These are phyloP conservation scores for Anolis apletophallus DNA, from an alignment of 2,797 vertebrate genomes.

Conservation along the genomic window DNA sequence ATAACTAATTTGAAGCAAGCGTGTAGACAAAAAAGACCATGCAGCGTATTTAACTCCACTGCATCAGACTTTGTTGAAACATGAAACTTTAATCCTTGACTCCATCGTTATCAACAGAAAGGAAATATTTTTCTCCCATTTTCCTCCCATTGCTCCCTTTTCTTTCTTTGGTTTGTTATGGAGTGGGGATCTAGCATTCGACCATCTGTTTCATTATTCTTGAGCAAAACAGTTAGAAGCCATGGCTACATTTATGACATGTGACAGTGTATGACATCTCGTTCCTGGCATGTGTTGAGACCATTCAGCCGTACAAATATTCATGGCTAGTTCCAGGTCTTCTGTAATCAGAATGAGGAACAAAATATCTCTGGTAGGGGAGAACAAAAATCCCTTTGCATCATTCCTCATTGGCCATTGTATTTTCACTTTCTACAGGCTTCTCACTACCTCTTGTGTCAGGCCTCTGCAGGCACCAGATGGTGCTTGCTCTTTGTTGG, in stretches of 20 bases:
- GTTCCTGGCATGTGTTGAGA: neutral
- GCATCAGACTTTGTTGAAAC: neutral
- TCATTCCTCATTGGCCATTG: neutral
- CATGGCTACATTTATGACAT: conserved; percentile 2
- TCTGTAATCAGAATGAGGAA: neutral
- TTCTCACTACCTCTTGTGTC: neutral
- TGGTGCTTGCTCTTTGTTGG: neutral
- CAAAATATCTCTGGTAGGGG: neutral
- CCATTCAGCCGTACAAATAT: neutral
- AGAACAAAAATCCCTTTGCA: neutral
- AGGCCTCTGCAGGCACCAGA: conserved; percentile 7
- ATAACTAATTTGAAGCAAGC: neutral
- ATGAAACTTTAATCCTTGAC: neutral
- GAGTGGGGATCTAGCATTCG: neutral
- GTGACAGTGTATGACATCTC: neutral
- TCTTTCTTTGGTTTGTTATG: neutral
- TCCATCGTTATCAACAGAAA: neutral
- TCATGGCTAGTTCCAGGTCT: neutral
- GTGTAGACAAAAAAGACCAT: neutral
- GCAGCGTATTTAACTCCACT: too few relatives aligned
- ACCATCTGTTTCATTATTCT: conserved; percentile 16
- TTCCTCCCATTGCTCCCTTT: neutral
- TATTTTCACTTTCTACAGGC: neutral
- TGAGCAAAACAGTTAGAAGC: conserved; percentile 10
- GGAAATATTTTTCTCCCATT: neutral